Percentiles rank a stretch among this genome's conserved stretches.
These are phyloP conservation scores for Sphyrna mokarran DNA, from an alignment of 2,113 vertebrate species.

Conservation along the genomic window DNA sequence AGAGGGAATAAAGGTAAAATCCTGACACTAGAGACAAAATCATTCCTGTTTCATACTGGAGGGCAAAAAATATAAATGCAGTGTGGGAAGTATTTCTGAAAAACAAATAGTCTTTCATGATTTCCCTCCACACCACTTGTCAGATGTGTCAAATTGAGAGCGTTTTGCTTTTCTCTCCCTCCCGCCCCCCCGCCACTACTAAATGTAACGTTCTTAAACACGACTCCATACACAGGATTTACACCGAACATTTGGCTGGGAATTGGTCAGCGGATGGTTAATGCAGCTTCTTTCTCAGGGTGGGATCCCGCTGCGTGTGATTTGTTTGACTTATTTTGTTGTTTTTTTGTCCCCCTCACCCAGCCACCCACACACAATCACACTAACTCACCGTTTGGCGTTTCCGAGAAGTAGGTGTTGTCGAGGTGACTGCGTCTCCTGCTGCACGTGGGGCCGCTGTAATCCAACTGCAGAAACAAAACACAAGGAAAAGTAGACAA, in stretches of 20 bases:
- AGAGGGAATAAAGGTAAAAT: background rate
- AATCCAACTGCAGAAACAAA: slow-evolving; percentile 71
- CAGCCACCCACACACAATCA: background rate
- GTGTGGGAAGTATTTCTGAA: background rate
- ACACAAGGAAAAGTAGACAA: background rate
- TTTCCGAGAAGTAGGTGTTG: slow-evolving; percentile 73
- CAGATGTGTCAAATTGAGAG: background rate
- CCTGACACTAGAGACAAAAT: background rate
- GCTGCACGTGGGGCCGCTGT: slow-evolving; percentile 66
- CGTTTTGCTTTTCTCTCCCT: background rate
- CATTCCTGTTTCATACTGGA: background rate
- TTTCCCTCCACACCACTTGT: background rate
- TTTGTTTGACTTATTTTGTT: background rate
- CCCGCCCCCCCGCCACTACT: background rate
- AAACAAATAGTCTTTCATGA: background rate
- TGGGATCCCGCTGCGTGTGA: background rate
- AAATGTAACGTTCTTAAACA: background rate
- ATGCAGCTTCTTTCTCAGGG: background rate
- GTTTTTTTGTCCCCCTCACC: too few relatives aligned
- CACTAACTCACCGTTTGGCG: slow-evolving; percentile 62
- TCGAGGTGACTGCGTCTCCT: slow-evolving; percentile 72
- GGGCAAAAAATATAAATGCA: background rate
- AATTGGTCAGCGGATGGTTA: background rate
- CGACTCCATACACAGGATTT: background rate
- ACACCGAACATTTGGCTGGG: background rate